Evolutionary conservation across 2,113 vertebrate genomes (phyloP), one percentile per base, ranked within the genome.

Genomic region (Tapirus terrestris): DNA sequence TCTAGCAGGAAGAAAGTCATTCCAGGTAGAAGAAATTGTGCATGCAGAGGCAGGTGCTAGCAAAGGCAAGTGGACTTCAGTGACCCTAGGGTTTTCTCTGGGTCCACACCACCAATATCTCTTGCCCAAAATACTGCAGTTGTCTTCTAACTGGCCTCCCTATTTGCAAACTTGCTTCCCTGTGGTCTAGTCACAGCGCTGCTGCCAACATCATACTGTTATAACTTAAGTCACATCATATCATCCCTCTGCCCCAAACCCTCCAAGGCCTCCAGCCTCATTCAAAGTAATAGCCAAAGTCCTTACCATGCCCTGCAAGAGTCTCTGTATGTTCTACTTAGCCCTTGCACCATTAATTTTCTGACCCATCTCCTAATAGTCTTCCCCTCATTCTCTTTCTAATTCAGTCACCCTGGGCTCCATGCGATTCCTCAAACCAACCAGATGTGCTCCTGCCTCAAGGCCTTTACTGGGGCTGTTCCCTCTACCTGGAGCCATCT

Each of bases 11-110:
- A 89, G 56, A 33, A 36, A 23, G 23, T 36, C 16, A 6, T 14
- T 60, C 5, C 9, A 2, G 3, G 3, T 29, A 63, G 61, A 86
- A 39, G 33, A 20, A n/a, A 17, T 1, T 3, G 0, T 1, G 48
- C 23, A 68, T 20, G 8, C 36, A 6, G 18, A 76, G 29, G 23
- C 75, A 33, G 67, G 20, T n/a, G 39, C 45, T 31, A 5, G 36
- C 0, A 21, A 43, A 58, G 56, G 56, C 39, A 25, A 39, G 33
- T 13, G 25, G 18, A 11, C 1, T 29, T 67, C 8, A 10, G 9
- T 29, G 8, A 33, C 21, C 4, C 4, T 10, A 1, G 2, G 36
- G 12, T 68, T 53, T 83, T 45, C 17, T 85, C 14, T 11, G 36
- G 2, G 65, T 45, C 63, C 61, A 23, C 0, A 1, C 39, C 63